phyloP scores from a whole-genome alignment of 53 echinoderm and acorn worm genomes.

The Paracentrotus lividus region DNA sequence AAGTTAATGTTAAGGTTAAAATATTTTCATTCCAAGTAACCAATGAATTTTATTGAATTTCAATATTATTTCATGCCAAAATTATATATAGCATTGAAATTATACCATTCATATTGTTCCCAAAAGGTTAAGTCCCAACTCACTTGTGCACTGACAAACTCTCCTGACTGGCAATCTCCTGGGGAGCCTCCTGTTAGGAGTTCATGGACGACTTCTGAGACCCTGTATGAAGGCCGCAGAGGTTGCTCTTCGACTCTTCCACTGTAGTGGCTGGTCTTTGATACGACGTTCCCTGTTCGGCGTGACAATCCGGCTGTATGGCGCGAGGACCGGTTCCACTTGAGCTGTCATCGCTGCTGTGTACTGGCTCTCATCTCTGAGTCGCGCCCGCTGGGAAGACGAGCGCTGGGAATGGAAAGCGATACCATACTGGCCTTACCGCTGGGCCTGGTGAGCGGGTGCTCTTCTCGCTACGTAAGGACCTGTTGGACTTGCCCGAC shows the following conservation, averaged over 20 bases:
- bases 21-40: no score
- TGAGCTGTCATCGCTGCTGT: constrained; percentile 62
- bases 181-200: constrained; percentile 89
- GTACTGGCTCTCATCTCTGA: constrained; percentile 74
- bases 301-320: constrained; percentile 64
- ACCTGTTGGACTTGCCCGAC: constrained; percentile 54
- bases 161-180: constrained; percentile 89
- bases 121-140: not conserved
- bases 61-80: no score
- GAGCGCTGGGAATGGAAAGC: constrained; percentile 41
- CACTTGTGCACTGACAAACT: constrained; percentile 69
- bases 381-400: constrained; percentile 32
- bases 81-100: no score
- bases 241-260: constrained; percentile 52
- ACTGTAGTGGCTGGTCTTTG: no score
- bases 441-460: not conserved
- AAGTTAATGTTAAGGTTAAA: no score
- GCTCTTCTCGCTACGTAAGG: constrained; percentile 32
- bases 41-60: no score
- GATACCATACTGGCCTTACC: constrained; percentile 73
- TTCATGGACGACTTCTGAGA: constrained; percentile 93
- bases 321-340: constrained; percentile 12
- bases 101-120: no score
- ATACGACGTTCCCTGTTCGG: constrained; percentile 46
- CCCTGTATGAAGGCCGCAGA: constrained; percentile 72